Evolutionary conservation across 2,888 invertebrate genomes (phyloP), one percentile per base, ranked within the genome.

Genomic region (Hoplodrina ambigua): DNA sequence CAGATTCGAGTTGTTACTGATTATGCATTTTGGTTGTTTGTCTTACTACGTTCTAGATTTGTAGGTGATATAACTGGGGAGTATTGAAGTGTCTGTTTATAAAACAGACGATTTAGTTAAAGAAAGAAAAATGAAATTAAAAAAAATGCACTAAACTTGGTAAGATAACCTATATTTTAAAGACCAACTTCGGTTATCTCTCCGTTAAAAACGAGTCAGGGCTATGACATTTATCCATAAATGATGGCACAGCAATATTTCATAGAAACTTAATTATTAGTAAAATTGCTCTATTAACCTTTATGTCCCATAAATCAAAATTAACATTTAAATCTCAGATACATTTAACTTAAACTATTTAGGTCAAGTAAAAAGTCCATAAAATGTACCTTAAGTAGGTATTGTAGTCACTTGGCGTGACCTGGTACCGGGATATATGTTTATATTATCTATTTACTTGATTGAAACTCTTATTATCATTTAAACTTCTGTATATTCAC

Each of bases 21-120:
- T 75, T 61, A n/a, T 50, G 13, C 1, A 19, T 57, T 69, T 62
- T 50, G 25, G 30, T 62, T 50, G n/a, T 33, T 50, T 8, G n/a
- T 50, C 5, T 8, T 30, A 33, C n/a, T 17, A 13, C 11, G 10
- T 55, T 30, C 33, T 55, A 30, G 8, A 33, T 55, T 30, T 33
- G 15, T 3, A 33, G 15, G 41, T 41, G 41, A 41, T 13, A 41
- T 41, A 41, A 41, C 41, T 41, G 13, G 41, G 41, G 2, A 41
- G 13, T 41, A 41, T 11, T 41, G 11, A 3, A n/a, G n/a, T n/a
- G n/a, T n/a, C n/a, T n/a, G 41, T 41, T 41, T 13, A 41, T 13
- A 13, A 13, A 13, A 41, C 4, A 41, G 41, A 13, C 8, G 11
- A 10, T 30, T 33, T 3, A n/a, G 33, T 19, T 50, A 8, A 8